These are phyloP conservation scores for Loriculus beryllinus DNA, from an alignment of 2,797 vertebrate species.

Conservation along the genomic window DNA sequence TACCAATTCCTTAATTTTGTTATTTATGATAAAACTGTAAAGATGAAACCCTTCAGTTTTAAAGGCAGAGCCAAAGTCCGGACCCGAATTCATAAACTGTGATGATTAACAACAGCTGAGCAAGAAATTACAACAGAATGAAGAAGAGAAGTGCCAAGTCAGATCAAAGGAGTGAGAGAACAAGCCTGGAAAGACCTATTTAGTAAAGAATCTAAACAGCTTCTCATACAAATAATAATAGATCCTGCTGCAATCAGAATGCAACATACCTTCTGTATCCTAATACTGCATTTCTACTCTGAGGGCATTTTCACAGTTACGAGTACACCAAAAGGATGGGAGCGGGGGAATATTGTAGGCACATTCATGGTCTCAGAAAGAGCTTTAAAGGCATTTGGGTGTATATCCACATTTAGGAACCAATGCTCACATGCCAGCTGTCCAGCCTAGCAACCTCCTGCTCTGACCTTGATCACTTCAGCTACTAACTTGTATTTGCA, in stretches of 20 bases:
- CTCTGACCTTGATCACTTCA: not conserved
- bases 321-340: not conserved
- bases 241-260: not conserved
- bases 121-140: not conserved
- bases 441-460: not conserved
- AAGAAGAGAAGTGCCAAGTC: not conserved
- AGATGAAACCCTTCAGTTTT: not conserved
- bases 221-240: not conserved
- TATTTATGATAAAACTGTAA: not conserved
- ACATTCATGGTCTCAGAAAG: not conserved
- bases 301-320: not conserved
- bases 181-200: not conserved
- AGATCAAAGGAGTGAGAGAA: slow-evolving; percentile 7
- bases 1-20: not conserved
- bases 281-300: not conserved
- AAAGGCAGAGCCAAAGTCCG: not conserved
- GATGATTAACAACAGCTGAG: slow-evolving; percentile 10
- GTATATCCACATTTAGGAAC: not conserved
- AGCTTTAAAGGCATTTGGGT: not conserved
- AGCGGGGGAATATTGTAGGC: not conserved
- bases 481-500: not conserved
- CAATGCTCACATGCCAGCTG: not conserved
- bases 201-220: not conserved
- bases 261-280: not conserved
- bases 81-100: not conserved